Percentiles rank a stretch among this genome's conserved stretches.
Conservation (phyloP, 2,113 vertebrate genomes). For the Rhinolophus ferrumequinum region DNA sequence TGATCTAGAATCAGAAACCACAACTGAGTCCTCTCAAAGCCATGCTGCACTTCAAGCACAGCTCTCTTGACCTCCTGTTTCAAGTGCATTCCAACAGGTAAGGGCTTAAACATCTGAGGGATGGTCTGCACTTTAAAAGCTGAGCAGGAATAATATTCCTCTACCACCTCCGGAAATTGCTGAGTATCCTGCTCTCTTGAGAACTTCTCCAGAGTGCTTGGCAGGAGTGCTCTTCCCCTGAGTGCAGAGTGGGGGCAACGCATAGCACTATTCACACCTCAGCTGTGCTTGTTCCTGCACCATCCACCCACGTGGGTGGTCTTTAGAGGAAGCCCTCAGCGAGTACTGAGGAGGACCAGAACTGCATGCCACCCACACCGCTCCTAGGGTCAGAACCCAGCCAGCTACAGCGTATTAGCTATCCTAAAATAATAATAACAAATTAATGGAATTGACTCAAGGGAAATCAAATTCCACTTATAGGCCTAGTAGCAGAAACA, state of each 20-base stretch:
- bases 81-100: not conserved
- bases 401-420: constrained; percentile 54
- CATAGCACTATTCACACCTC: fast-evolving
- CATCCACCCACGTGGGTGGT: constrained; percentile 41
- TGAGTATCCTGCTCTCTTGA: not conserved
- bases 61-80: not conserved
- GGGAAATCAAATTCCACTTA: constrained; percentile 74
- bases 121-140: not conserved
- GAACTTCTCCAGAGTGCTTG: not conserved
- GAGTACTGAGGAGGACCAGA: constrained; percentile 40
- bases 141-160: not conserved
- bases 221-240: not conserved
- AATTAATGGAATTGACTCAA: constrained; percentile 68
- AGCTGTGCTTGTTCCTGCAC: not conserved
- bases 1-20: not conserved
- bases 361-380: constrained; percentile 27
- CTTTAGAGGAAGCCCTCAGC: not conserved
- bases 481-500: constrained; percentile 57
- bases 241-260: fast-evolving
- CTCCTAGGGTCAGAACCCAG: constrained; percentile 44
- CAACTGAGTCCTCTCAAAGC: not conserved
- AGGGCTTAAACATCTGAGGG: not conserved
- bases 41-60: not conserved
- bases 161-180: not conserved
- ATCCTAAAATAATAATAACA: constrained; percentile 79